Evolutionary conservation across 1,140 invertebrate species (phyloP), one percentile per base, ranked within the genome.

Genomic region (Cherax quadricarinatus): DNA sequence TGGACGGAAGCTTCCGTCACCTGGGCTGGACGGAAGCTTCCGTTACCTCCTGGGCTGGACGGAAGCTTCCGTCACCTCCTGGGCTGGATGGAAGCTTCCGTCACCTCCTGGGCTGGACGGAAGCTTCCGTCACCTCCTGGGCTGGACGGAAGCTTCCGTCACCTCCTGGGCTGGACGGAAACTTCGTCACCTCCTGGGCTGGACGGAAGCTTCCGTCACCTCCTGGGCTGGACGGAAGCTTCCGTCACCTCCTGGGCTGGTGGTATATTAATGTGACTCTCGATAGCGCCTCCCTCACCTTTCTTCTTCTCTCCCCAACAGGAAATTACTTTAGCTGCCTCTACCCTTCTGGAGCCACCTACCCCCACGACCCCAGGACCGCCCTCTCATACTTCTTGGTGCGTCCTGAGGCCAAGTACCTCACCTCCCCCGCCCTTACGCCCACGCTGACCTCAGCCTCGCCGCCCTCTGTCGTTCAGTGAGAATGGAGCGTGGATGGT

Each of bases 281-380:
- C 70, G 82, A 89, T 89, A 89, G 49, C 82, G 73, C 70, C 41
- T 21, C 88, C 21, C 66, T 89, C 9, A 89, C 82, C 88, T 89
- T 84, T 83, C 82, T 84, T 84, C 80, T 90, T 62, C 80, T 53
- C 60, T 41, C 49, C 60, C 57, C 53, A 86, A 82, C 84, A 91
- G 89, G 89, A 86, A 91, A 85, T 86, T 91, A 91, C 85, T 91
- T 91, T 30, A 80, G 89, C 89, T 86, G 89, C 89, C 70, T 91
- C 57, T 91, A 91, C 83, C 62, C 89, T 21, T 48, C 75, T 24
- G 88, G 81, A n/a, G 78, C 75, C 51, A 18, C 84, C n/a, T 86
- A 82, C 79, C 89, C 75, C n/a, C 73, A 73, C 30, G 89, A 91
- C 78, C 82, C 89, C 4, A 73, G 89, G 53, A 53, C 89, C 57